Evolutionary conservation across 2,113 vertebrate genomes (phyloP).

Genomic region (Poecile atricapillus): DNA sequence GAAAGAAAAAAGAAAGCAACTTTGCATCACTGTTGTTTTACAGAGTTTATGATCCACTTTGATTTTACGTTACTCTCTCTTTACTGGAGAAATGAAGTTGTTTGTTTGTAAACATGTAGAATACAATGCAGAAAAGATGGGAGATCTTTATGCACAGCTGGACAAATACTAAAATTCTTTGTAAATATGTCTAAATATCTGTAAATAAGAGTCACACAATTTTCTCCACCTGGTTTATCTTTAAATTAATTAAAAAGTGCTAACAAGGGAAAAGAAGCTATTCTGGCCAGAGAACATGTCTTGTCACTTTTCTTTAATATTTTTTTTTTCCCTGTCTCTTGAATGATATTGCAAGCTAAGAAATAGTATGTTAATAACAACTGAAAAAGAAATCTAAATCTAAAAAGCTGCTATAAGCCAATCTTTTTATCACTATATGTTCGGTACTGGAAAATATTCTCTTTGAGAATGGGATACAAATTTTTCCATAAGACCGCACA

Average conservation of each 20-base stretch:
- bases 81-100: not conserved
- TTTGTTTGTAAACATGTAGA: not conserved
- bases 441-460: not conserved
- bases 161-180: not conserved
- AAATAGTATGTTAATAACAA: not conserved
- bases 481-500: not conserved
- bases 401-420: not conserved
- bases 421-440: not conserved
- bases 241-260: not conserved
- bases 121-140: not conserved
- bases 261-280: not conserved
- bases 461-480: not conserved
- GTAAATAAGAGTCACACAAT: not conserved
- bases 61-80: not conserved
- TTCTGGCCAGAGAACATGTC: not conserved
- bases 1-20: not conserved
- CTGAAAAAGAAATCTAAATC: not conserved
- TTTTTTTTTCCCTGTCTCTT: not conserved
- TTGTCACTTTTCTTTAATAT: not conserved
- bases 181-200: not conserved
- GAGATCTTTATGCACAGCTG: not conserved
- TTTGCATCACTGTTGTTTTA: not conserved
- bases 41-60: not conserved
- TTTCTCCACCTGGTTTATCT: not conserved
- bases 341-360: not conserved